A percentile compares a stretch with the other conserved stretches of the same genome.
These are phyloP conservation scores for Anticlea derivata DNA, from an alignment of 2,888 invertebrate species.

Conservation along the genomic window DNA sequence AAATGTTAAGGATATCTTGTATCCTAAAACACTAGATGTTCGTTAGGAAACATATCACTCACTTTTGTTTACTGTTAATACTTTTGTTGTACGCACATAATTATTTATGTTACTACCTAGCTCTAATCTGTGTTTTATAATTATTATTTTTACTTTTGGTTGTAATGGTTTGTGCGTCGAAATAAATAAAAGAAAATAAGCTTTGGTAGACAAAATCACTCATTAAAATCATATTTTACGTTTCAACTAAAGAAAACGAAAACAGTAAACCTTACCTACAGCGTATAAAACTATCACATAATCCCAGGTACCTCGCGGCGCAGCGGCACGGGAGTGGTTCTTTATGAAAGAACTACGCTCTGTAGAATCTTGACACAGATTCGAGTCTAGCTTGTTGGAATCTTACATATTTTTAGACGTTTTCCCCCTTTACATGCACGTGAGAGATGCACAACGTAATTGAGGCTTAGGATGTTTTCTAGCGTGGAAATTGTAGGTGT, in stretches of 20 bases:
- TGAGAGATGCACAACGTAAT: constrained; percentile 14
- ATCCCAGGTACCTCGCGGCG: constrained; percentile 23
- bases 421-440: constrained; percentile 21
- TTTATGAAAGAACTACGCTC: constrained; percentile 33
- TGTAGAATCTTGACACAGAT: constrained; percentile 36
- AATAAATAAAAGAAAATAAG: no score
- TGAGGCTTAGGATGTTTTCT: constrained; percentile 11
- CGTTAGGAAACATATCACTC: no score
- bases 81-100: no score
- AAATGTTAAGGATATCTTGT: no score
- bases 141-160: no score
- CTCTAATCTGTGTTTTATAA: no score
- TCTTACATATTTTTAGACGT: constrained; percentile 33
- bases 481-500: not conserved
- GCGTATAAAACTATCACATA: constrained; percentile 20
- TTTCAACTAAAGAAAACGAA: constrained; percentile 13
- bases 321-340: constrained; percentile 24
- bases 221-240: constrained; percentile 8
- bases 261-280: constrained; percentile 20
- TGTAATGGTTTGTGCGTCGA: no score
- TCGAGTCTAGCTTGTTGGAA: constrained; percentile 27
- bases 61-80: no score
- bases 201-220: not conserved
- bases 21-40: no score
- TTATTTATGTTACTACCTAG: no score